Conservation (phyloP, 2,888 invertebrate species). For the Tetheella fluctuosa region DNA sequence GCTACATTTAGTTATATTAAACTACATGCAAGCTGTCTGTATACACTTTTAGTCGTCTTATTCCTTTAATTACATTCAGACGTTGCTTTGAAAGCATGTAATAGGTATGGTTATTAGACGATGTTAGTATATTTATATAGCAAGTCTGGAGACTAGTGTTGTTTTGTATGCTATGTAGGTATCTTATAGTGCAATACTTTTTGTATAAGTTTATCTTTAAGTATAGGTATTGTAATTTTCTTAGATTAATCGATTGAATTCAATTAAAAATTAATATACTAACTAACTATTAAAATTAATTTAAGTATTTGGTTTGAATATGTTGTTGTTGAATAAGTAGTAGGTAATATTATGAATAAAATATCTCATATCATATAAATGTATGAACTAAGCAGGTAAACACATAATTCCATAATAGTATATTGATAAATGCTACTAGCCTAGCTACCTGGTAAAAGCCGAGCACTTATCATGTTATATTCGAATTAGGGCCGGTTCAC, state of each 20-base stretch:
- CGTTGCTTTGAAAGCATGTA: conserved; percentile 9
- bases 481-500: background rate
- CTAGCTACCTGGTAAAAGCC: conserved; percentile 37
- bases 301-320: too few relatives aligned
- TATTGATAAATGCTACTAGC: conserved; percentile 4
- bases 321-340: too few relatives aligned
- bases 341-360: too few relatives aligned
- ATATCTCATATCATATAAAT: too few relatives aligned
- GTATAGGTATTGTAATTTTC: background rate
- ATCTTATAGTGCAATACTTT: too few relatives aligned
- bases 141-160: background rate
- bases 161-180: background rate
- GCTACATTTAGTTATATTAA: background rate
- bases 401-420: background rate
- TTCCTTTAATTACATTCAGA: conserved; percentile 13
- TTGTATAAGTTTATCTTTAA: background rate
- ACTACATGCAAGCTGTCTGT: conserved; percentile 11
- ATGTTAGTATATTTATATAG: background rate
- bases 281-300: too few relatives aligned
- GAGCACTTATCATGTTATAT: conserved; percentile 29
- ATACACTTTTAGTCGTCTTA: conserved; percentile 8
- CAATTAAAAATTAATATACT: too few relatives aligned
- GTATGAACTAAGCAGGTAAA: background rate
- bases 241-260: too few relatives aligned
- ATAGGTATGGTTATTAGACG: background rate